Evolutionary conservation across 35 echinoderm and acorn worm species (phyloP).

Genomic region (Amphiura filiformis): DNA sequence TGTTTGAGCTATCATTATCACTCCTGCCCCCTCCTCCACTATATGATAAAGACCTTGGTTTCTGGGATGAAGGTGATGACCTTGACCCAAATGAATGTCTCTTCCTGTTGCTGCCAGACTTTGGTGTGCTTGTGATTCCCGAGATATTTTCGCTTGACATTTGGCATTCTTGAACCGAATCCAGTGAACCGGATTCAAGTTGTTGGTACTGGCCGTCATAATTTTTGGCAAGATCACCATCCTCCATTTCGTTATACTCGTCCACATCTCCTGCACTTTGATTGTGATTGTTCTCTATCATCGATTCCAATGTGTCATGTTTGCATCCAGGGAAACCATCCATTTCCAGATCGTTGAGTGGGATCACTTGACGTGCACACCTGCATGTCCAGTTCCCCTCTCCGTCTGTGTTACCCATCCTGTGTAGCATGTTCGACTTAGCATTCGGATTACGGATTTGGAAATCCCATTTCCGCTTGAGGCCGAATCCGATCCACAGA

Average conservation of each 20-base stretch:
- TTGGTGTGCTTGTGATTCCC: background rate
- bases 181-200: background rate
- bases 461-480: constrained; percentile 87
- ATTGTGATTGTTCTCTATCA: background rate
- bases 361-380: background rate
- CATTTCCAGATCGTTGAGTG: background rate
- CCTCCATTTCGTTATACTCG: background rate
- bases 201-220: background rate
- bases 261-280: background rate
- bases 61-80: background rate
- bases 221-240: background rate
- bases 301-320: background rate
- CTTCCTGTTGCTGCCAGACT: background rate
- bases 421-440: background rate
- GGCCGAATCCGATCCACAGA: constrained; percentile 70
- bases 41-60: background rate
- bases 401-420: background rate
- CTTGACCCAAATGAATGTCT: background rate
- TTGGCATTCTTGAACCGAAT: background rate
- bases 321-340: background rate
- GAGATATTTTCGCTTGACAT: background rate
- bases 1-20: background rate
- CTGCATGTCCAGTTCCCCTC: background rate
- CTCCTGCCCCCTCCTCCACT: background rate
- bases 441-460: background rate